A percentile compares a stretch with the other conserved stretches of the same genome.
phyloP scores from a whole-genome alignment of 2,888 invertebrate species.

The Drosophila multiciliata region DNA sequence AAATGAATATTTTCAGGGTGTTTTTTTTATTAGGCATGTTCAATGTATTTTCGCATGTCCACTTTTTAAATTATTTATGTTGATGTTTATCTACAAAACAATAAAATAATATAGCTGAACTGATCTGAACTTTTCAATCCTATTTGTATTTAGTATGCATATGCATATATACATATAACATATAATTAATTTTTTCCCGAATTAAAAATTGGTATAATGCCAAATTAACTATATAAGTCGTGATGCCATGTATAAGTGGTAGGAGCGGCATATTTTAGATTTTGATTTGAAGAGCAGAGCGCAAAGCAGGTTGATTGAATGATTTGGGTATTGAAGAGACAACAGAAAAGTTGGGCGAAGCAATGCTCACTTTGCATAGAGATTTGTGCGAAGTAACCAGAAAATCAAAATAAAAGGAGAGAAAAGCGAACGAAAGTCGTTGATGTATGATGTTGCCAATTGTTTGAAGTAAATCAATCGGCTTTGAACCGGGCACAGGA shows the following conservation, averaged over 20 bases:
- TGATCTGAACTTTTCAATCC: not conserved
- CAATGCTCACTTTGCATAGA: conserved; percentile 55
- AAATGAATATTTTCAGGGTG: not conserved
- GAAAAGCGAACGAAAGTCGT: conserved; percentile 55
- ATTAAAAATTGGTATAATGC: not conserved
- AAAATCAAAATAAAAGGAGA: conserved; percentile 32
- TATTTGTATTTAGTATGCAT: not conserved
- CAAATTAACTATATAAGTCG: conserved; percentile 5
- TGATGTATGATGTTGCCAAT: conserved; percentile 81
- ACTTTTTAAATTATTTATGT: not conserved
- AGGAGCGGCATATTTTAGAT: conserved; percentile 30
- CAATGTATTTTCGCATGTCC: not conserved
- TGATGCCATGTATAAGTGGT: conserved; percentile 14
- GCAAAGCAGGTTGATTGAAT: conserved; percentile 39
- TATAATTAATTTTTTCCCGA: not conserved
- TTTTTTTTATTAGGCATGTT: not conserved
- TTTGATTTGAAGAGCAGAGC: conserved; percentile 18
- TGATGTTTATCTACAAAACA: not conserved
- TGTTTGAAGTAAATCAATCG: conserved; percentile 80
- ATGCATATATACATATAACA: not conserved
- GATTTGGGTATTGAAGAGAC: conserved; percentile 23
- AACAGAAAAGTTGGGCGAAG: conserved; percentile 27
- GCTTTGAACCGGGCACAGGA: conserved; percentile 25
- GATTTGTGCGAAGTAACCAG: conserved; percentile 56
- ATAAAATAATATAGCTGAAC: not conserved